A percentile compares a stretch with the other conserved stretches of the same genome.
These are phyloP conservation scores for Philereme vetulata DNA, from an alignment of 2,888 invertebrate species.

Conservation along the genomic window DNA sequence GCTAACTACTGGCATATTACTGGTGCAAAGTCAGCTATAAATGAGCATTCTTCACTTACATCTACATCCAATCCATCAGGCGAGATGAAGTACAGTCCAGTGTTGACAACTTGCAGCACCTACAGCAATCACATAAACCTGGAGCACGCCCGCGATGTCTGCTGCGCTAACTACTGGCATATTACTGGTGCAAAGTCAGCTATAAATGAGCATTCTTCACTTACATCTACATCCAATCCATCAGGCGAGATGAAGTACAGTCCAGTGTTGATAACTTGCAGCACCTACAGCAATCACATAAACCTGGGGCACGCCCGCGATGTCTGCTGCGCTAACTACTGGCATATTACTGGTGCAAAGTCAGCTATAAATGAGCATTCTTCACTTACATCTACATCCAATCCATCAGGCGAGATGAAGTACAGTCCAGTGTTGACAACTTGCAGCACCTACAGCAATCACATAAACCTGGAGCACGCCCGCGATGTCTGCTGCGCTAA, in stretches of 20 bases:
- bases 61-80: constrained; percentile 74
- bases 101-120: constrained; percentile 87
- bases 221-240: no score
- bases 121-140: constrained; percentile 93
- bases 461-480: background rate
- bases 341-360: no score
- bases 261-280: no score
- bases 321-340: background rate
- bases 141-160: constrained; percentile 91
- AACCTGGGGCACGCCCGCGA: no score
- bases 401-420: background rate
- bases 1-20: constrained; percentile 93
- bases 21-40: background rate
- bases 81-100: constrained; percentile 79
- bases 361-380: no score
- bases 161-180: constrained; percentile 93
- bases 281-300: no score
- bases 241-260: no score
- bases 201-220: no score
- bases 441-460: background rate
- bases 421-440: no score
- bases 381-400: no score
- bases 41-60: constrained; percentile 61
- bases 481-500: background rate
- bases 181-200: no score